Evolutionary conservation across 2,113 vertebrate genomes (phyloP).

Genomic region (Sphyrna mokarran): DNA sequence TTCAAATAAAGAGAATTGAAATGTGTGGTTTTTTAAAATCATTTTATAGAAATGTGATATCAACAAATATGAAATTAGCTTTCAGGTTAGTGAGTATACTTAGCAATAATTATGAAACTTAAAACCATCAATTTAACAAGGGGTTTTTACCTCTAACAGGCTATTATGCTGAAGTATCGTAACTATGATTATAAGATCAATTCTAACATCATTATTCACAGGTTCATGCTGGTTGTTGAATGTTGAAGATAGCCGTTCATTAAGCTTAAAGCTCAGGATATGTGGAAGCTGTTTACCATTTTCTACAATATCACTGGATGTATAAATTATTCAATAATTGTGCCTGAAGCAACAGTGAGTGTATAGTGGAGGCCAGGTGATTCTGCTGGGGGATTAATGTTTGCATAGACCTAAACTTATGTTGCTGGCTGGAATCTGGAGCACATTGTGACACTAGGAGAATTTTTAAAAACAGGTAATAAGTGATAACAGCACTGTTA

Average conservation of each 20-base stretch:
- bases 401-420: neutral
- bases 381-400: neutral
- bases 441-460: neutral
- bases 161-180: neutral
- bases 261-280: neutral
- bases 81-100: neutral
- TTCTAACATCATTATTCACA: too few species aligned
- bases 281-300: neutral
- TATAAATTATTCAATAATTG: constrained; percentile 27
- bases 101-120: neutral
- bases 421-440: neutral
- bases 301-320: neutral
- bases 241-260: neutral
- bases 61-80: neutral
- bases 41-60: neutral
- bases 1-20: too few species aligned
- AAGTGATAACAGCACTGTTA: neutral
- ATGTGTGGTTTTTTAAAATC: too few species aligned
- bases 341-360: neutral
- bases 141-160: too few species aligned
- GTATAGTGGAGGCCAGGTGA: constrained; percentile 12
- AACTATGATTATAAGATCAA: neutral
- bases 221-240: neutral
- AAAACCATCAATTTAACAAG: neutral
- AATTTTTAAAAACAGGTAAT: neutral